These are phyloP conservation scores for Cebidichthys violaceus DNA, from an alignment of 2,113 vertebrate species.

Conservation along the genomic window DNA sequence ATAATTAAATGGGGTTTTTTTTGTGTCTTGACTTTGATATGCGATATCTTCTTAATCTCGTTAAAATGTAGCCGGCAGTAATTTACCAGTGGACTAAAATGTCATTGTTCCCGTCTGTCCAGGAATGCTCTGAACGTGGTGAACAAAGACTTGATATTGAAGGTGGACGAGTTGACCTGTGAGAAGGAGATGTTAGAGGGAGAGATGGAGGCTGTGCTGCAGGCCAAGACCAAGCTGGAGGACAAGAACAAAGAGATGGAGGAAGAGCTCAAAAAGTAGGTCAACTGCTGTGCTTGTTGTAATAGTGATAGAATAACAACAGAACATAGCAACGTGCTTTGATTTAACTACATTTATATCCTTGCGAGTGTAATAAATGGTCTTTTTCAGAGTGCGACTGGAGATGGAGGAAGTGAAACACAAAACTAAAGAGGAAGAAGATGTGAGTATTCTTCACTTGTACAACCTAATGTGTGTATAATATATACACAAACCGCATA, in stretches of 20 bases:
- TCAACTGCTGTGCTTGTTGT: neutral
- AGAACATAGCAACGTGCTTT: neutral
- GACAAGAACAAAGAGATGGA: slow-evolving; percentile 91
- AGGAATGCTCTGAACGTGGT: slow-evolving; percentile 99
- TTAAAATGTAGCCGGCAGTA: neutral
- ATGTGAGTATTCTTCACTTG: slow-evolving; percentile 83
- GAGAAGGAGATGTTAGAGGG: slow-evolving; percentile 95
- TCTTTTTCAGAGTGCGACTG: slow-evolving; percentile 87
- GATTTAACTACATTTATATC: neutral
- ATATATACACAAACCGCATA: neutral
- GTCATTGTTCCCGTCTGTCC: neutral
- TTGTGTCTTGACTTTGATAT: neutral
- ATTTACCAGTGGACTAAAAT: neutral
- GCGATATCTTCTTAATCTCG: neutral
- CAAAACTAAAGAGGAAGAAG: slow-evolving; percentile 94
- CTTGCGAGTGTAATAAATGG: neutral
- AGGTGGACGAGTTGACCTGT: slow-evolving; percentile 94
- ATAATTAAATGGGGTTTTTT: neutral
- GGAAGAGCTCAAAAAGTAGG: slow-evolving; percentile 93
- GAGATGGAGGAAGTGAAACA: slow-evolving; percentile 89
- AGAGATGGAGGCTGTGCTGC: slow-evolving; percentile 91
- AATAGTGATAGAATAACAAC: neutral
- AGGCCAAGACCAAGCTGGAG: slow-evolving; percentile 92
- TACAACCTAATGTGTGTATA: neutral
- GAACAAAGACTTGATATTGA: slow-evolving; percentile 97